Base-by-base conservation (phyloP, 2,888 invertebrate genomes). In the Lithophane semibrunnea region DNA sequence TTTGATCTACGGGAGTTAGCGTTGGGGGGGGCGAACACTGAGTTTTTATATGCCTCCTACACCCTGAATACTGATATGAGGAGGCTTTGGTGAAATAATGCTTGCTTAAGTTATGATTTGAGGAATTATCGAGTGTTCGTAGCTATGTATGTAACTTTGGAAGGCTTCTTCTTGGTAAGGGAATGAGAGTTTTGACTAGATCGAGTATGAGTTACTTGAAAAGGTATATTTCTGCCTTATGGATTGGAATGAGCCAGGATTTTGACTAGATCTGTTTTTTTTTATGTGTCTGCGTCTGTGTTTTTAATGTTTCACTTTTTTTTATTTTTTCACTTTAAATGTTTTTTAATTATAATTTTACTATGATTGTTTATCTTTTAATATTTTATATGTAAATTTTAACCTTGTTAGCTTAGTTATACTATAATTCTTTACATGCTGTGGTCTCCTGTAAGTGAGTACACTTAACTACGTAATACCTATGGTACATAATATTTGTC, bases 1-100 rank as follows among this genome's bases (percentile, higher is more conserved):
- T 93, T 91, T 92, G 94, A 94, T 94, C 90, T 92, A 93, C 92
- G 92, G 91, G 93, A 92, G 84, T 90, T 77, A 90, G 85, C 90
- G 88, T 79, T 73, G 54, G 75, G 83, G 75, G 83, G 82, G 84
- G 86, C 87, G 89, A 89, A 88, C 88, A 90, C 90, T 90, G 93
- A 92, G 92, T 93, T 93, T 94, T 94, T 93, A 93, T 93, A 91
- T 82, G 76, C 84, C 82, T 79, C 80, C 89, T 74, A 88, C 86
- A 88, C 82, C 84, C 87, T 89, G 94, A 94, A 94, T 94, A 94
- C 91, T 90, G 90, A 94, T 79, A 79, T 65, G 85, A 70, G 66
- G 42, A 70, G 61, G 71, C 58, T 78, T 79, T 80, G 81, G 79
- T 67, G 74, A 58, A 63, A 71, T 77, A 72, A 87, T 77, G 56